Conservation (phyloP, 1,140 invertebrate species). For the Manduca sexta region DNA sequence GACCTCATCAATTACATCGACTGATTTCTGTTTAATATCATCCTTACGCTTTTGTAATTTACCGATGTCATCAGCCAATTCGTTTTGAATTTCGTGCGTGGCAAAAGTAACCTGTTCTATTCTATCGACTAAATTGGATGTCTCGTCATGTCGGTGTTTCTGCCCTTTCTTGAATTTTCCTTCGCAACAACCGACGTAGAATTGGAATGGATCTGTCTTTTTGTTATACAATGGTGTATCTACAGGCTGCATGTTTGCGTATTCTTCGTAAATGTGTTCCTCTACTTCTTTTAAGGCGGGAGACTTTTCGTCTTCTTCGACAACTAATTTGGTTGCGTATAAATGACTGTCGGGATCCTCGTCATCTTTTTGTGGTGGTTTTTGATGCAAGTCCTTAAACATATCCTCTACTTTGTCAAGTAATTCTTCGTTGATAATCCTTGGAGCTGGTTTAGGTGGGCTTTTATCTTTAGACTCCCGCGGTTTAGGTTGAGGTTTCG, state of each 20-base stretch:
- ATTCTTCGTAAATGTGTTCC: slow-evolving; percentile 60
- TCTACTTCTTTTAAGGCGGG: slow-evolving; percentile 31
- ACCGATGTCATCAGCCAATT: slow-evolving; percentile 37
- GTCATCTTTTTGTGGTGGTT: slow-evolving; percentile 49
- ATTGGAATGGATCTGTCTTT: slow-evolving; percentile 48
- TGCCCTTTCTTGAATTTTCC: slow-evolving; percentile 45
- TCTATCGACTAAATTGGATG: slow-evolving; percentile 51
- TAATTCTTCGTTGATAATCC: slow-evolving; percentile 64
- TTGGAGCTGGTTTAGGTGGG: slow-evolving; percentile 58
- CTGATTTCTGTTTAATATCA: slow-evolving; percentile 37
- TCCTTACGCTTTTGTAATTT: slow-evolving; percentile 50
- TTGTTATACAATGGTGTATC: slow-evolving; percentile 43
- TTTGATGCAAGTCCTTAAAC: slow-evolving; percentile 61
- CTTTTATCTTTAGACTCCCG: slow-evolving; percentile 49
- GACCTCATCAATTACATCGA: slow-evolving; percentile 36
- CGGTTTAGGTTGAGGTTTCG: slow-evolving; percentile 51
- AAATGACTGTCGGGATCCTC: slow-evolving; percentile 51
- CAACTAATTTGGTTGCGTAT: slow-evolving; percentile 57
- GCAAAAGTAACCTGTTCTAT: slow-evolving; percentile 56
- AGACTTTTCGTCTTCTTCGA: slow-evolving; percentile 49
- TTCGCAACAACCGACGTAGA: slow-evolving; percentile 51
- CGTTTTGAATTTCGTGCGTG: slow-evolving; percentile 45
- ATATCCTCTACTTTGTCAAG: slow-evolving; percentile 69
- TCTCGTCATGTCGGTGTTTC: slow-evolving; percentile 62
- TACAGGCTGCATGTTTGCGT: slow-evolving; percentile 61